Evolutionary conservation across 2,797 vertebrate genomes (phyloP).

Genomic region (Ibycter americanus): DNA sequence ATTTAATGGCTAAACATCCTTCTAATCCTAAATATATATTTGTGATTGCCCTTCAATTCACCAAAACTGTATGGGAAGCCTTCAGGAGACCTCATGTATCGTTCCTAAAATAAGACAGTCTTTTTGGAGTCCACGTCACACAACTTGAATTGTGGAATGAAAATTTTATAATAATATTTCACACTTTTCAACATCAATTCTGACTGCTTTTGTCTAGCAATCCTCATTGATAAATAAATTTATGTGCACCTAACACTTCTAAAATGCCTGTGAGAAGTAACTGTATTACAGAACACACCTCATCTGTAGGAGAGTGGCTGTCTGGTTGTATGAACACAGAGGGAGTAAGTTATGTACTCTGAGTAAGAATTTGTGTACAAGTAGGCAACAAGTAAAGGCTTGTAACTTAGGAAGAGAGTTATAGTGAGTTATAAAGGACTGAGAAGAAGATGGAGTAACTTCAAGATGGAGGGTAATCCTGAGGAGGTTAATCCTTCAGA

Average conservation of each 20-base stretch:
- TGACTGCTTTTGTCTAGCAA: background rate
- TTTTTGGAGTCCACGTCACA: background rate
- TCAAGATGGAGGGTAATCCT: background rate
- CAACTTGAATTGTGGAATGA: background rate
- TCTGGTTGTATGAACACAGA: background rate
- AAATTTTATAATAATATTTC: background rate
- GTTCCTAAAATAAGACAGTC: background rate
- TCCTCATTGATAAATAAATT: background rate
- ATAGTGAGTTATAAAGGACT: background rate
- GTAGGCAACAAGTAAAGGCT: background rate
- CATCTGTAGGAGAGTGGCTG: background rate
- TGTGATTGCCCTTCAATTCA: slow-evolving; percentile 2
- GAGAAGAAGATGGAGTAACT: background rate
- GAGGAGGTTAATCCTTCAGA: background rate
- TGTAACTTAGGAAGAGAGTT: background rate
- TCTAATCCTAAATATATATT: background rate
- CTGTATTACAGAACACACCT: background rate
- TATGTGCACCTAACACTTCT: background rate
- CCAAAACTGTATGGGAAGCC: background rate
- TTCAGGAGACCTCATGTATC: background rate
- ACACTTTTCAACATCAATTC: background rate
- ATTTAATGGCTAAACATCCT: background rate
- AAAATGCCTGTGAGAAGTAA: background rate
- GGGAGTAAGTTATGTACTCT: background rate
- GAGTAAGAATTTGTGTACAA: background rate